A percentile compares a stretch with the other conserved stretches of the same genome.
phyloP scores from a whole-genome alignment of 1,140 invertebrate species.

The Drosophila saltans region DNA sequence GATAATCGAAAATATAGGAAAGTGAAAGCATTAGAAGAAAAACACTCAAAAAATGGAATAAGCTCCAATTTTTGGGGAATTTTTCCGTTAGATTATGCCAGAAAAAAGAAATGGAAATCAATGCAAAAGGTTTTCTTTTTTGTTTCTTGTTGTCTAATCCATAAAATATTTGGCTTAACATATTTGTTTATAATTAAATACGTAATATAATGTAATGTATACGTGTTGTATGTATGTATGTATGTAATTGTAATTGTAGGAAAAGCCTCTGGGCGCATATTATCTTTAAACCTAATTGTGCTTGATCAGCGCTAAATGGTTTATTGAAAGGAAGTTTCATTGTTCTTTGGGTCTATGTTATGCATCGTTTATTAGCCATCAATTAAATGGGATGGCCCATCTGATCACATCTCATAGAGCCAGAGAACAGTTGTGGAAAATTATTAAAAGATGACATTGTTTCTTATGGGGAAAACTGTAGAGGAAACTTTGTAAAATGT shows the following conservation, averaged over 20 bases:
- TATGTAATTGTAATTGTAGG: constrained; percentile 61
- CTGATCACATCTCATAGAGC: constrained; percentile 53
- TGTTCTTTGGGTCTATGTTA: constrained; percentile 66
- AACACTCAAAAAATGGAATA: constrained; percentile 3
- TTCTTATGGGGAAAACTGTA: background rate
- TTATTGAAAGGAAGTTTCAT: constrained; percentile 26
- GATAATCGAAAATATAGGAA: constrained; percentile 9
- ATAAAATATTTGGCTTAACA: constrained; percentile 78
- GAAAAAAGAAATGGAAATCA: constrained; percentile 5
- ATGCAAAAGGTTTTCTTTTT: background rate
- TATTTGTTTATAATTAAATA: constrained; percentile 78
- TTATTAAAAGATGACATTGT: constrained; percentile 5
- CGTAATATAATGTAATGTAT: constrained; percentile 66
- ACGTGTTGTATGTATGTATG: constrained; percentile 52
- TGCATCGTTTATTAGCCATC: constrained; percentile 21
- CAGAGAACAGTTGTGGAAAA: constrained; percentile 53
- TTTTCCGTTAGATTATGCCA: background rate
- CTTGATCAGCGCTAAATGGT: constrained; percentile 53
- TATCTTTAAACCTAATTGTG: constrained; percentile 76
- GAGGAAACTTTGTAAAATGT: constrained; percentile 55
- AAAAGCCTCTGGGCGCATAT: constrained; percentile 77
- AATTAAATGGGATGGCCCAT: too few species aligned
- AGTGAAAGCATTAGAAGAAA: constrained; percentile 17
- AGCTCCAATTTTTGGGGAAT: background rate
- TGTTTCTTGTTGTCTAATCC: constrained; percentile 29